Percentiles rank a stretch among this genome's conserved stretches.
Evolutionary conservation across 2,113 vertebrate genomes (phyloP).

Genomic region (Syngnathus typhle): DNA sequence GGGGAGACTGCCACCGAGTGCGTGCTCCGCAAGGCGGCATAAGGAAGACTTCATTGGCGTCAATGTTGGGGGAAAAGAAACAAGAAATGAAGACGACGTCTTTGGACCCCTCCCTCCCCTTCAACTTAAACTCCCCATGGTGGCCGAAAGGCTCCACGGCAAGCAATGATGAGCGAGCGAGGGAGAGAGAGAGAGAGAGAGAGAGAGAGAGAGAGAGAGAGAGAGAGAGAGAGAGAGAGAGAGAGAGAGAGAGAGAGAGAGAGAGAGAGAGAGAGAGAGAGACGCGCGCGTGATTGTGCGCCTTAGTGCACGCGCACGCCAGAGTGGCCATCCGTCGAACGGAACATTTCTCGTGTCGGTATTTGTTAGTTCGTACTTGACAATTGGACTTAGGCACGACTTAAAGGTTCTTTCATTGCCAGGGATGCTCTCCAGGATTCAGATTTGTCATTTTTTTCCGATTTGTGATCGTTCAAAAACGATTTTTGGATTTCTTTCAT

Average conservation of each 20-base stretch:
- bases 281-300: background rate
- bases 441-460: too few species aligned
- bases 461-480: too few species aligned
- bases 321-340: too few species aligned
- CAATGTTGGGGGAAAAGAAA: conserved; percentile 50
- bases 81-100: conserved; percentile 10
- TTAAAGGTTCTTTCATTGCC: too few species aligned
- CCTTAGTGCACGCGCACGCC: background rate
- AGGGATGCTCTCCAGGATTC: too few species aligned
- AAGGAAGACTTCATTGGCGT: conserved; percentile 42
- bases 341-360: too few species aligned
- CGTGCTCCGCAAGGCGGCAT: conserved; percentile 58
- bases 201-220: background rate
- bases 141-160: conserved; percentile 53
- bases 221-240: background rate
- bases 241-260: background rate
- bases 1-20: conserved; percentile 62
- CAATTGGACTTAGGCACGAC: too few species aligned
- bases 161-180: background rate
- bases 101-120: conserved; percentile 42
- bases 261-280: background rate
- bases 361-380: too few species aligned
- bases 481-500: background rate
- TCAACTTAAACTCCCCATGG: conserved; percentile 61
- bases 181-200: background rate